These are phyloP conservation scores for Xanthorhoe spadicearia DNA, from an alignment of 2,888 invertebrate genomes.

Conservation along the genomic window DNA sequence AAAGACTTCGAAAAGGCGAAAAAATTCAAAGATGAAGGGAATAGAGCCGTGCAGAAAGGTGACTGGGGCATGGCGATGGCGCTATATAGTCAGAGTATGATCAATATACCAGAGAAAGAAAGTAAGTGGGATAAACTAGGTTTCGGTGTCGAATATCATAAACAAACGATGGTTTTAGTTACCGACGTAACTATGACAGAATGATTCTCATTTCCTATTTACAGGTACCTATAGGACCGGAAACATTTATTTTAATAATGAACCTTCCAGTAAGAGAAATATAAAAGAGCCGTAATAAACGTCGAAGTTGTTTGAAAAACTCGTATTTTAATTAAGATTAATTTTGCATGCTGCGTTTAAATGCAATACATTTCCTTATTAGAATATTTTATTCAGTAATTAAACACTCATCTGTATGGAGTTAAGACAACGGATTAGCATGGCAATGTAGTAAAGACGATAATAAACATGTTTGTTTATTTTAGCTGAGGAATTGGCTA, in stretches of 20 bases:
- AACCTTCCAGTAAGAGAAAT: conserved; percentile 3
- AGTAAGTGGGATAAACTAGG: conserved; percentile 75
- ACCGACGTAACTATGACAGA: background rate
- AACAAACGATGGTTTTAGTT: conserved; percentile 28
- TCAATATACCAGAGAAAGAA: conserved; percentile 87
- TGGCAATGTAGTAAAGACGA: conserved; percentile 19
- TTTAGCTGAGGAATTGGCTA: conserved; percentile 86
- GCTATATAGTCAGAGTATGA: conserved; percentile 88
- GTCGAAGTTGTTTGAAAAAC: background rate
- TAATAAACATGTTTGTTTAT: conserved; percentile 26
- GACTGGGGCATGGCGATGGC: conserved; percentile 88
- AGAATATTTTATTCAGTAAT: conserved; percentile 29
- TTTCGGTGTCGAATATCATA: conserved; percentile 44
- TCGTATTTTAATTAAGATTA: conserved; percentile 20
- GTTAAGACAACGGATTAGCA: conserved; percentile 31
- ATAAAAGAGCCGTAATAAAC: background rate
- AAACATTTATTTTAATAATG: background rate
- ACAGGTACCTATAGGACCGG: conserved; percentile 6
- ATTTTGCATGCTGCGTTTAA: conserved; percentile 21
- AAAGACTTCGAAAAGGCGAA: conserved; percentile 86
- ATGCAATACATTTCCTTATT: conserved; percentile 29
- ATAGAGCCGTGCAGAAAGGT: conserved; percentile 88
- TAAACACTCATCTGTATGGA: conserved; percentile 30
- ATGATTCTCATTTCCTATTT: conserved; percentile 13
- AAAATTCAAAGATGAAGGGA: conserved; percentile 89